Evolutionary conservation across 1,140 invertebrate genomes (phyloP), one percentile per base, ranked within the genome.

Genomic region (Chymomyza costata): DNA sequence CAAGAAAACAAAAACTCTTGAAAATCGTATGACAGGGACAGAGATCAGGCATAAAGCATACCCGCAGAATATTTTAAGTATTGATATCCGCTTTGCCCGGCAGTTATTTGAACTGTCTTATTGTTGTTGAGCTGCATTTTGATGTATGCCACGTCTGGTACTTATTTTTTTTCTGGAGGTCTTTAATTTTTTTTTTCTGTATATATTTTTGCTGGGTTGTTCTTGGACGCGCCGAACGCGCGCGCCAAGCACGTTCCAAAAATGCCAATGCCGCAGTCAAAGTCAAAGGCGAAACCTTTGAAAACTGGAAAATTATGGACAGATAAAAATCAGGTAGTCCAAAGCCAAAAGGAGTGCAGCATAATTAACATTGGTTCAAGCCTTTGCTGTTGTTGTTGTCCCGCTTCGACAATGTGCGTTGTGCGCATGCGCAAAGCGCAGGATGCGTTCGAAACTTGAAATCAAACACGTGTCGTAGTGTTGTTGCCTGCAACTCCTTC

Each of bases 241-340:
- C 13, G 68, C 73, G 74, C 67, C 60, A 57, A 73, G 73, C 73
- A 80, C 73, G 73, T 80, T 73, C 73, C 74, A 80, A 59, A 78
- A 80, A 78, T 6, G 7, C 3, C n/a, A 51, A 45, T 49, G 38
- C 39, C 32, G 45, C 54, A 43, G 62, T n/a, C n/a, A n/a, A n/a
- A n/a, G n/a, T n/a, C n/a, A n/a, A n/a, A n/a, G n/a, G n/a, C n/a
- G n/a, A 49, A 55, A 56, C 58, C 68, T 67, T 76, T 71, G 53
- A 66, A 71, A n/a, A 70, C 43, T 56, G 48, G 21, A 25, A 25
- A 25, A 59, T 32, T 17, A 47, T 45, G 47, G n/a, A 51, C 34
- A 78, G 73, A 81, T 68, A 81, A 73, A 80, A 80, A 80, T 80
- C 73, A 80, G 73, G 68, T 81, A 80, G 37, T 49, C 52, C 47